Conservation (phyloP, 2,888 invertebrate genomes). For the Drosophila greeni region DNA sequence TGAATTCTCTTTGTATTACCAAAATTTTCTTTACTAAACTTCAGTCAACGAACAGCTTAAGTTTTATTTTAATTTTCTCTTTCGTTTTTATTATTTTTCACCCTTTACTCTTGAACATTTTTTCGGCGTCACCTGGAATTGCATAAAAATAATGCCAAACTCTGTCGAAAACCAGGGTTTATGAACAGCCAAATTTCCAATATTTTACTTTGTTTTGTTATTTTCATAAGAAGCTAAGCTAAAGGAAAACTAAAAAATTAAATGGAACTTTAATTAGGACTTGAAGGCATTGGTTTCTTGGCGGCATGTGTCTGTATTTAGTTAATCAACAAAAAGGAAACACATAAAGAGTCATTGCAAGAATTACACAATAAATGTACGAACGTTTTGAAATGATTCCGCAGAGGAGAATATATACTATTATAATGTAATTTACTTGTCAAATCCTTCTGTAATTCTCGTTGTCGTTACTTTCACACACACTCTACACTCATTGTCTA, state of each 20-base stretch:
- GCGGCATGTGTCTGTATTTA: constrained; percentile 83
- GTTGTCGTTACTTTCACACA: constrained; percentile 37
- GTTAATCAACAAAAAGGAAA: constrained; percentile 44
- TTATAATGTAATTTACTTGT: constrained; percentile 42
- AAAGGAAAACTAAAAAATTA: constrained; percentile 30
- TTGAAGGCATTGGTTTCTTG: constrained; percentile 86
- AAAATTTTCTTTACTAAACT: constrained; percentile 61
- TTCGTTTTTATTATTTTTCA: constrained; percentile 32
- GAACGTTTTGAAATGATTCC: constrained; percentile 18
- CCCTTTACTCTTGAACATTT: constrained; percentile 17
- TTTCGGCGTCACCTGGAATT: constrained; percentile 59
- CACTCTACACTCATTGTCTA: constrained; percentile 27
- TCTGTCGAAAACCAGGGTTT: constrained; percentile 41
- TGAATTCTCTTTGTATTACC: constrained; percentile 55
- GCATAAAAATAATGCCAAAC: constrained; percentile 64
- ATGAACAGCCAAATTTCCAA: constrained; percentile 6
- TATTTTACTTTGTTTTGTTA: constrained; percentile 27
- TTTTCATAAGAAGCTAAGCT: constrained; percentile 41
- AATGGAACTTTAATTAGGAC: constrained; percentile 26
- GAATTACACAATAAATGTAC: constrained; percentile 20
- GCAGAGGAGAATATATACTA: constrained; percentile 7
- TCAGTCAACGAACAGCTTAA: constrained; percentile 46
- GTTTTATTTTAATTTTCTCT: constrained; percentile 21
- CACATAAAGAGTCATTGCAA: constrained; percentile 38
- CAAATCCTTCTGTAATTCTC: constrained; percentile 77